phyloP scores from a whole-genome alignment of 2,888 invertebrate genomes.

The Plebejus melissa region DNA sequence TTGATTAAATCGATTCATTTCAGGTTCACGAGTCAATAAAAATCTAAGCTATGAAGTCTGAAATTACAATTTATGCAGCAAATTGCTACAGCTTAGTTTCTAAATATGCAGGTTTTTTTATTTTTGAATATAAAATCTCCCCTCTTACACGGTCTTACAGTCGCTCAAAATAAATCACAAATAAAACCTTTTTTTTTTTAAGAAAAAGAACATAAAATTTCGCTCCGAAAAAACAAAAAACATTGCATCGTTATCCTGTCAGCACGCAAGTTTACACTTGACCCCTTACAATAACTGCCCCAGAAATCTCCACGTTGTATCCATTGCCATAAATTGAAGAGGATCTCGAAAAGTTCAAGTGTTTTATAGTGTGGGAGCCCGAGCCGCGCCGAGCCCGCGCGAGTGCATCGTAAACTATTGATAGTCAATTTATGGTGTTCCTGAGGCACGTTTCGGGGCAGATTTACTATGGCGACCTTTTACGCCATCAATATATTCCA shows the following conservation, averaged over 20 bases:
- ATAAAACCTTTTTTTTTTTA: no score
- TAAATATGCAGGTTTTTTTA: no score
- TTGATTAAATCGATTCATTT: background rate
- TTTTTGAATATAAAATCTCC: no score
- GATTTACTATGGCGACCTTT: slow-evolving; percentile 68
- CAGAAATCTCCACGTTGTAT: slow-evolving; percentile 32
- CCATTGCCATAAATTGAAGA: slow-evolving; percentile 41
- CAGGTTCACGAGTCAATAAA: background rate
- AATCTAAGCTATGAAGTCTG: background rate
- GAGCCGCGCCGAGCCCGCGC: slow-evolving; percentile 49
- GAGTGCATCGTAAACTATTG: slow-evolving; percentile 69
- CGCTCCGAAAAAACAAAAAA: background rate
- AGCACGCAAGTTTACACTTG: slow-evolving; percentile 12
- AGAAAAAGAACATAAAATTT: background rate
- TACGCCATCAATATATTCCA: slow-evolving; percentile 51
- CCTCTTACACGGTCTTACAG: no score
- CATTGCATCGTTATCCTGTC: slow-evolving; percentile 5
- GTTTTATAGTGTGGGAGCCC: slow-evolving; percentile 47
- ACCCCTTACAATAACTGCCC: background rate
- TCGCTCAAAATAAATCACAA: no score
- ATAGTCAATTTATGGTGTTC: slow-evolving; percentile 71
- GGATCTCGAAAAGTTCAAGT: slow-evolving; percentile 44
- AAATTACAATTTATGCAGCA: background rate
- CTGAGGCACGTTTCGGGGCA: slow-evolving; percentile 65
- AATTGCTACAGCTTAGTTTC: no score